Evolutionary conservation across 1,140 invertebrate genomes (phyloP), one percentile per base, ranked within the genome.

Genomic region (Heliconius himera): DNA sequence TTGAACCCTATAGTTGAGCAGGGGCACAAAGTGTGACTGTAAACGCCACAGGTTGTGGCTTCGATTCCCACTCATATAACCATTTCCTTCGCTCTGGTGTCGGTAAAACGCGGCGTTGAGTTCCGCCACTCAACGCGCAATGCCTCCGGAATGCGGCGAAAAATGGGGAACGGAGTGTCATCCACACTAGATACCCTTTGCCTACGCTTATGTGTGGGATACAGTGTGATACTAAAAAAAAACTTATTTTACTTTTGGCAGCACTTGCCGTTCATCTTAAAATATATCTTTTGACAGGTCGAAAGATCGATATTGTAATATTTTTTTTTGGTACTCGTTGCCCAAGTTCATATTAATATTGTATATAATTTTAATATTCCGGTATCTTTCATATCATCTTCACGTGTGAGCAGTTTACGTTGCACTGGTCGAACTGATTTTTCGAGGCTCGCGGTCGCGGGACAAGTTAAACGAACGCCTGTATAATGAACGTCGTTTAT

Each of bases 351-450:
- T 16, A 46, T 46, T 46, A 46, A 46, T 16, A 46, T 46, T 46
- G 13, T 46, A 46, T 46, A 46, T 46, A 51, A 51, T 20, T 51
- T 20, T 20, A 18, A 51, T 20, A 51, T 51, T 20, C 70, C n/a
- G 36, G 36, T 72, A 72, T 72, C 70, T 72, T 38, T 41, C 36
- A 38, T 20, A 36, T 72, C 70, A 72, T 72, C 70, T 72, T 72
- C n/a, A 72, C 70, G 70, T 72, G 36, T 72, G 70, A 72, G 70
- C 36, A 38, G 70, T 72, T 38, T 41, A n/a, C 70, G 70, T 16
- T 72, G 70, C 70, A 13, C 33, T 72, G 70, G 16, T 72, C 70
- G 70, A n/a, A 38, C 70, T 72, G 60, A 66, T 66, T 66, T 66
- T 66, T 66, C 56, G 26, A 18, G 60, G 26, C 60, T 66, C 60